These are phyloP conservation scores for Bostrychus sinensis DNA, from an alignment of 2,113 vertebrate species.

Conservation along the genomic window DNA sequence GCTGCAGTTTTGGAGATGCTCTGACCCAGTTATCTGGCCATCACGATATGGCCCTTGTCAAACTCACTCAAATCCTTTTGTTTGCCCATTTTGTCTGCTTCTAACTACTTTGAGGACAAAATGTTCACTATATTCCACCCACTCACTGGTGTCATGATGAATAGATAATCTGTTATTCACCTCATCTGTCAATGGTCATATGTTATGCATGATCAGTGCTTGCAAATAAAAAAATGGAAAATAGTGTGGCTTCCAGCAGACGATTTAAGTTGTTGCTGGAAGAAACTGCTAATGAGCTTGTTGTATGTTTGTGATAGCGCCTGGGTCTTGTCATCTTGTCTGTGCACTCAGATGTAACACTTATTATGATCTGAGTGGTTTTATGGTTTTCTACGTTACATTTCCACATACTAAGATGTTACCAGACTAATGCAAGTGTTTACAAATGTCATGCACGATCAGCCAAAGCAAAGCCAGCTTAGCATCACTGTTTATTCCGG, in stretches of 20 bases:
- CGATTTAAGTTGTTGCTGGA: background rate
- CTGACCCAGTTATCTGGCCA: too few species aligned
- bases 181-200: background rate
- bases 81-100: too few species aligned
- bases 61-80: too few species aligned
- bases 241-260: background rate
- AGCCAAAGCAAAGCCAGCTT: constrained; percentile 37
- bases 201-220: background rate
- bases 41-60: too few species aligned
- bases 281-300: constrained; percentile 7
- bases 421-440: background rate
- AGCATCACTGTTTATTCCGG: constrained; percentile 32
- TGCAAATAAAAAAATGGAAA: background rate
- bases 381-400: background rate
- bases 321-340: too few species aligned
- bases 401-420: background rate
- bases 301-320: background rate
- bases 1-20: too few species aligned
- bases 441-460: constrained; percentile 21
- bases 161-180: background rate
- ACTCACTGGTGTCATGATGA: too few species aligned
- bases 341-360: background rate
- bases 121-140: too few species aligned
- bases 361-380: background rate
- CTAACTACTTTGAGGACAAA: too few species aligned